Base-by-base conservation (phyloP, 2,888 invertebrate genomes). In the Carterocephalus palaemon region DNA sequence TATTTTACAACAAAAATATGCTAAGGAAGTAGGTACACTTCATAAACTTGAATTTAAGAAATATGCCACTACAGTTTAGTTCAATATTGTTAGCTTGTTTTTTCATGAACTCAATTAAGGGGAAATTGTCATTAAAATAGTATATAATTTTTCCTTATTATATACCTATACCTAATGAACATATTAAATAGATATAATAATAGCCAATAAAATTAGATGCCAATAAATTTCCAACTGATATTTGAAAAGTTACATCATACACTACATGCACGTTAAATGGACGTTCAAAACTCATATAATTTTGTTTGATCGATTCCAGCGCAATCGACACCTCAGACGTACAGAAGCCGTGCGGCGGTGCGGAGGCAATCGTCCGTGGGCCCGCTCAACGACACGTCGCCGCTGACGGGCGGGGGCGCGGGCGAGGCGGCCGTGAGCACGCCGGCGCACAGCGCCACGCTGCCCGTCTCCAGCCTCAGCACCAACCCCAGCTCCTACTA, bases 331-430 rank as follows among this genome's bases (percentile, higher is more conserved):
- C 90, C 90, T 13, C 90, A 87, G 63, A 85, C 90, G 51, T 88
- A 88, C 53, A 85, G 90, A 57, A 86, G 90, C 49, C 82, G 89
- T 40, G 84, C 88, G 33, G 89, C 88, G 8, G 90, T 90, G 40
- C 81, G 90, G 8, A 85, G 90, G 12, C 90, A 90, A 67, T 90
- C 90, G 4, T 90, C 90, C 1, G 88, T 88, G 55, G 90, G 90
- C 2, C 89, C 89, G 0, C 78, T 90, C 56, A 88, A 89, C 56
- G 89, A 89, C 60, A 84, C 84, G 39, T 86, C 85, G 0, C 86
- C 86, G 47, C 65, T 87, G 57, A 81, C 85, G 26, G 77, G 83
- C 17, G 57, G 50, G 15, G 60, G 55, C 13, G 76, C 71, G 15
- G 81, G 79, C 39, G 85, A 84, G 57, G 68, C 82, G 10, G 79